Percentiles rank a stretch among this genome's conserved stretches.
These are phyloP conservation scores for Neotoma lepida DNA, from an alignment of 2,113 vertebrate genomes.

Conservation along the genomic window DNA sequence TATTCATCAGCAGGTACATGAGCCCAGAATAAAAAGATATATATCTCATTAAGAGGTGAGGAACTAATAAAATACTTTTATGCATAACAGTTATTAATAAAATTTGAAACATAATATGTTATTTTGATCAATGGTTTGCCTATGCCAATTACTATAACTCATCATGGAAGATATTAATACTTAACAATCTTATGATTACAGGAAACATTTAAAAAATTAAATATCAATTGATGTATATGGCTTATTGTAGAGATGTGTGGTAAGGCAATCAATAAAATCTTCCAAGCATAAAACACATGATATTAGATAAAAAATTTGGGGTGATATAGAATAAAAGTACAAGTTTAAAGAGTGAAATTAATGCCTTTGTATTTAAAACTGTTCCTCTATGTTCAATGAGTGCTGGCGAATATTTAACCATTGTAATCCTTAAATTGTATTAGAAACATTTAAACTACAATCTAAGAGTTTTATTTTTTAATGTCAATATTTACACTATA, in stretches of 20 bases:
- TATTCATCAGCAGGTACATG: neutral
- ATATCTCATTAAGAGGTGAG: slow-evolving; percentile 40
- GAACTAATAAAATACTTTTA: slow-evolving; percentile 53
- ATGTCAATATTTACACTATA: slow-evolving; percentile 11
- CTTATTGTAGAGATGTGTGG: slow-evolving; percentile 44
- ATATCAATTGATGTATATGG: slow-evolving; percentile 41
- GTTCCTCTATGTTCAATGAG: slow-evolving; percentile 29
- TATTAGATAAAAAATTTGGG: neutral
- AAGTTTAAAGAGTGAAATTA: slow-evolving; percentile 35
- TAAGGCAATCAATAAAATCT: slow-evolving; percentile 27
- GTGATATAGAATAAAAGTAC: slow-evolving; percentile 37
- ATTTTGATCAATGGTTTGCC: slow-evolving; percentile 49
- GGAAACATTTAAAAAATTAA: slow-evolving; percentile 60
- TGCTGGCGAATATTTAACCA: neutral
- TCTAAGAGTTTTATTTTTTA: slow-evolving; percentile 45
- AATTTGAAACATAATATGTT: slow-evolving; percentile 50
- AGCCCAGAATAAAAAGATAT: slow-evolving; percentile 33
- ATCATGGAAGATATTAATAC: slow-evolving; percentile 32
- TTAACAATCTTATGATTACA: slow-evolving; percentile 42
- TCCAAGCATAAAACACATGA: slow-evolving; percentile 37
- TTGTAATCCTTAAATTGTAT: neutral
- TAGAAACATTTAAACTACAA: neutral
- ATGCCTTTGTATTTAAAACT: slow-evolving; percentile 42
- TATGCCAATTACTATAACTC: slow-evolving; percentile 48
- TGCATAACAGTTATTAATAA: slow-evolving; percentile 56